Base-by-base conservation (phyloP, 2,113 vertebrate species). In the Limnothrissa miodon region DNA sequence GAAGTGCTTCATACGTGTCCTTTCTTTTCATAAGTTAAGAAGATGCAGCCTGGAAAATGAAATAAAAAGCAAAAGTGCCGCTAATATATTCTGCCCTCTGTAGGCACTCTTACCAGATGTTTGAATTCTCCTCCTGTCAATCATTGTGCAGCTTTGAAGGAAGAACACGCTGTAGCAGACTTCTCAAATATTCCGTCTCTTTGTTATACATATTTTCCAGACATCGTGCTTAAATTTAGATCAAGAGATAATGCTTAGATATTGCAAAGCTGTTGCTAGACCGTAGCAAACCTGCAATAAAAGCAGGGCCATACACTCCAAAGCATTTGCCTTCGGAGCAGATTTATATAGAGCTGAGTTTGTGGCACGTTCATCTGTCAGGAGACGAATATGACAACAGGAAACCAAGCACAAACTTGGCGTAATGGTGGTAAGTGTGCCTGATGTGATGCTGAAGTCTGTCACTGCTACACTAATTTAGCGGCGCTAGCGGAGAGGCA, bases 401-500 rank as follows among this genome's bases (percentile, higher is more conserved):
- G 59, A 62, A 62, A n/a, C 59, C 8, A 62, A 62, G 59, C 59
- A 29, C 59, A 62, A n/a, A n/a, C 59, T 62, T 62, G 59, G 25
- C 59, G 59, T 62, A 62, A 62, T 62, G 59, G 29, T n/a, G 59
- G 59, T 62, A 62, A 62, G 59, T 62, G 59, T 62, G 59, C n/a
- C 59, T 62, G 59, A 62, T 62, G 59, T 11, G 9, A 62, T 11
- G n/a, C 7, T 29, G 59, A 8, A 62, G 25, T 29, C 59, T 62
- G 59, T 62, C 59, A 62, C 59, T 10, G n/a, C 59, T 62, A 11
- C 4, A n/a, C 51, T 56, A 21, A 5, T 56, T 56, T 23, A 2
- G 51, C 19, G 19, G 19, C 51, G 51, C 51, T 21, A 56, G 19
- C 19, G 21, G 4, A 5, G 51, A 56, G 21, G 51, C 21, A 56